Evolutionary conservation across 1,140 invertebrate species (phyloP), one percentile per base, ranked within the genome.

Genomic region (Cydia splendana): DNA sequence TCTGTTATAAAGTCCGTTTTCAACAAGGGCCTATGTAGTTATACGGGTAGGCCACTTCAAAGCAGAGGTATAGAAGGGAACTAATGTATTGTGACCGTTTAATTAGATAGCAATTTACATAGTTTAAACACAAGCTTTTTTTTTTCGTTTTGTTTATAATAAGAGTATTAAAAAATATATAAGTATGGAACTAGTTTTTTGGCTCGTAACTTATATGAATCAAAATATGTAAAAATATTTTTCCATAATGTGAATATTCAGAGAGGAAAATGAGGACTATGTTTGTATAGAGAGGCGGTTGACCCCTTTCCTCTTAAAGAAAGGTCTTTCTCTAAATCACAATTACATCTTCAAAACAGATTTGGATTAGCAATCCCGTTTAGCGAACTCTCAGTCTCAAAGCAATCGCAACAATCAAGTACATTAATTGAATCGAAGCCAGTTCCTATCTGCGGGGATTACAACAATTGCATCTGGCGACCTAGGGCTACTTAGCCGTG

Each of bases 1-100:
- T 79, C 74, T 77, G 78, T 79, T 79, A 73, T 71, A 73, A 81
- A 79, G 73, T 79, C 76, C 73, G 65, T 78, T 79, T 76, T 53
- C 57, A 75, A 81, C 62, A 75, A 42, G 42, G 65, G 65, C 30
- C 65, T 30, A 28, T 13, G 20, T 65, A 69, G 24, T 69, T n/a
- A 69, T 34, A 42, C 30, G 28, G 65, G 13, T 10, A 13, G 15
- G 5, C 30, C 28, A 69, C 15, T 69, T 65, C 28, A 69, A 69
- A 38, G 30, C 13, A 30, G 15, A 38, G 65, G 13, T 65, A 65
- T 65, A 13, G 48, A 15, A 51, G 4, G 12, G 0, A 15, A 57
- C 6, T 18, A n/a, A 7, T 69, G 9, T 15, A 34, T 69, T 13
- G 28, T 34, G 4, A 18, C 15, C 6, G 5, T 34, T 18, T 69